Base-by-base conservation (phyloP, 2,888 invertebrate species). In the Hedya salicella region DNA sequence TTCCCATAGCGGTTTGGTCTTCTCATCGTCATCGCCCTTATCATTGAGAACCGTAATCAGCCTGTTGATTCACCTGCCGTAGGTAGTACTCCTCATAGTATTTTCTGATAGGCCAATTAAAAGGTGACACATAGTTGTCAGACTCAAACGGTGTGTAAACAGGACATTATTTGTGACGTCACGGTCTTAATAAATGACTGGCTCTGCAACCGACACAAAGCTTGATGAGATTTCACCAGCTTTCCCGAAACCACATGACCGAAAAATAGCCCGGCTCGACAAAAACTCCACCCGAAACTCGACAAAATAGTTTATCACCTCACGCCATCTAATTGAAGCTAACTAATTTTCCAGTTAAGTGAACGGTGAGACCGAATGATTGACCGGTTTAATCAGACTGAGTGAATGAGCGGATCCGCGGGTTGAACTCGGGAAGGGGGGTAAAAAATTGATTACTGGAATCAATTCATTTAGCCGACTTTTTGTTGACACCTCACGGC, bases 321-420 rank as follows among this genome's bases (percentile, higher is more conserved):
- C 80, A 57, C 78, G 78, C 78, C 78, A 84, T 83, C 85, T 89
- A 89, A 90, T 89, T 90, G 70, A 69, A 69, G 62, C 69, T 63
- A 65, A 88, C 89, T 85, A 89, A 91, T 91, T 91, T 91, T 91
- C 89, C 90, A 88, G 89, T 82, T 87, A 86, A 87, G 79, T 87
- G 89, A 86, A 89, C 87, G 82, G 87, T 86, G 81, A 88, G 87
- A 85, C 85, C 81, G 81, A 87, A 86, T 89, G 89, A 90, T 89
- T 88, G 88, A 89, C 88, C 90, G 87, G 83, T 87, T 85, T 86
- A 88, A 89, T 89, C 88, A 87, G 81, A 77, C 80, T 78, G 83
- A 81, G 79, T 81, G 86, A 86, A 83, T 83, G 87, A 85, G 78
- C 78, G 75, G 72, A 78, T 78, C 79, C 75, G 70, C 63, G 67